Base-by-base conservation (phyloP, 2,888 invertebrate genomes). In the Drosophila picticornis region DNA sequence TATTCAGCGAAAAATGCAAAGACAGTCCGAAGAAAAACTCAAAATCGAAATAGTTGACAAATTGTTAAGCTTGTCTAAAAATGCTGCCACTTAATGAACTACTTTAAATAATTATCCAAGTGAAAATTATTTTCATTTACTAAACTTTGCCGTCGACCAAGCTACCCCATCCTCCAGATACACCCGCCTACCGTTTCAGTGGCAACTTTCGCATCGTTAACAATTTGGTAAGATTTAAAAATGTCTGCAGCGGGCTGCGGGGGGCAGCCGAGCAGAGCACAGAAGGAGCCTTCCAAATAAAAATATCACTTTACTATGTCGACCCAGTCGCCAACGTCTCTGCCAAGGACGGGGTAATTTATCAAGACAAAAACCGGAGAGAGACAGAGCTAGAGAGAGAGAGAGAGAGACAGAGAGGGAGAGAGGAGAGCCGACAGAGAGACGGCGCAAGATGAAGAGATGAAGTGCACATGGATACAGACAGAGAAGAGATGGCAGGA, bases 161-260 rank as follows among this genome's bases (percentile, higher is more conserved):
- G 68, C 51, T 46, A 25, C 63, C 27, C 36, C 48, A 36, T 10
- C n/a, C n/a, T 29, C 51, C 63, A 36, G n/a, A 22, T 22, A 31
- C 31, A 22, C 13, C 52, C 58, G 58, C 52, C 64, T 57, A 61
- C 60, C 40, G 64, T 65, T 83, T 73, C 84, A 76, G 81, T 70
- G 74, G 85, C 90, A 85, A 86, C 86, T 86, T 86, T 85, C 80
- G 83, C 86, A 85, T 88, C 86, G 86, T 85, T 86, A 90, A 90
- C 86, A 90, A 90, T 90, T 86, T 88, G 86, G 90, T 86, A 90
- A 88, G 86, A 88, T 86, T 86, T 85, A 90, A 88, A 90, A 85
- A 88, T 84, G 90, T 72, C 74, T 72, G 62, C 72, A 68, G 36
- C 52, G 46, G 53, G 46, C 13, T 43, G 22, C 29, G 51, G 29